These are phyloP conservation scores for Nowickia ferox DNA, from an alignment of 2,888 invertebrate genomes.

Conservation along the genomic window DNA sequence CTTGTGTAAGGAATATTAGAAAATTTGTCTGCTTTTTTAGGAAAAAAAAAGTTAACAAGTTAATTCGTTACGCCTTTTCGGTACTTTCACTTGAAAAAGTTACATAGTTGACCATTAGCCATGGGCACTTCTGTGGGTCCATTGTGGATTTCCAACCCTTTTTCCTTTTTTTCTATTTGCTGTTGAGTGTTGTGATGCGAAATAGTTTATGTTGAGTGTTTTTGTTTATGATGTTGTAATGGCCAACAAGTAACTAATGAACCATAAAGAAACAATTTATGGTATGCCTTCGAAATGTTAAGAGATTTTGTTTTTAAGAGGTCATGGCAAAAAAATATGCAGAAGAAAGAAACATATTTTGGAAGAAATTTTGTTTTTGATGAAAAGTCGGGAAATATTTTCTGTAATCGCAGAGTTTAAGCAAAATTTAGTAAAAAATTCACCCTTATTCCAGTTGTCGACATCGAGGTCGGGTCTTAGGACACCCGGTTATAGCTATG, in stretches of 20 bases:
- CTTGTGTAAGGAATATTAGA: background rate
- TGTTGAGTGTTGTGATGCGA: background rate
- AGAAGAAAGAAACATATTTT: background rate
- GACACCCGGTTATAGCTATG: too few species aligned
- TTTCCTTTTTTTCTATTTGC: background rate
- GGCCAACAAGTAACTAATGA: constrained; percentile 43
- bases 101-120: constrained; percentile 64
- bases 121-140: constrained; percentile 71
- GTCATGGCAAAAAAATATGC: background rate
- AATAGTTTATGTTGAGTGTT: constrained; percentile 46
- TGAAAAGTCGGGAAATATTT: background rate
- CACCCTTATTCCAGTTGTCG: too few species aligned
- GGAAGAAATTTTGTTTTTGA: background rate
- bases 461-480: too few species aligned
- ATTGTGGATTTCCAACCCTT: constrained; percentile 68
- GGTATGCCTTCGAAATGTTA: constrained; percentile 6
- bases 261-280: constrained; percentile 53
- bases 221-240: constrained; percentile 31
- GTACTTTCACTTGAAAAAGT: constrained; percentile 64
- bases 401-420: too few species aligned
- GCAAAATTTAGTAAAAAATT: too few species aligned
- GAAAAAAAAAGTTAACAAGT: constrained; percentile 71
- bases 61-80: constrained; percentile 71
- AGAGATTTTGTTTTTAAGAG: constrained; percentile 16
- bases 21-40: constrained; percentile 24